A percentile compares a stretch with the other conserved stretches of the same genome.
These are phyloP conservation scores for Megaceryle maxima DNA, from an alignment of 2,113 vertebrate genomes.

Conservation along the genomic window DNA sequence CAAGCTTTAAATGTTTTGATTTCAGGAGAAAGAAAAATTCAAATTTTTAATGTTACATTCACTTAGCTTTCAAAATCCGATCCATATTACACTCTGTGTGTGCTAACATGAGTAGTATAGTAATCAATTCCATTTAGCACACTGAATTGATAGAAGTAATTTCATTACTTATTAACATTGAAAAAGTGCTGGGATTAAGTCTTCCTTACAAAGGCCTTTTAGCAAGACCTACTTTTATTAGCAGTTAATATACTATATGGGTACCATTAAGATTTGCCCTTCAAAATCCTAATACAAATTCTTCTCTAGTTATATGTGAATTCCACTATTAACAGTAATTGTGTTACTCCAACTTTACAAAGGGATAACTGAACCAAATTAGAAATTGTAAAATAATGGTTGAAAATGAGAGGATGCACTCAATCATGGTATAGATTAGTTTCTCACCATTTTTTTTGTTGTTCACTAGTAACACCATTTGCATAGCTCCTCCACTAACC, in stretches of 20 bases:
- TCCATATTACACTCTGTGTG: not conserved
- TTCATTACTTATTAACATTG: slow-evolving; percentile 58
- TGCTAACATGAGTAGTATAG: slow-evolving; percentile 14
- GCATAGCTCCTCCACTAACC: not conserved
- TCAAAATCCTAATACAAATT: slow-evolving; percentile 27
- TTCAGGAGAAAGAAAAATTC: not conserved
- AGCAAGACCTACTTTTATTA: slow-evolving; percentile 15
- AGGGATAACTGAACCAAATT: not conserved
- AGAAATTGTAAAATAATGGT: not conserved
- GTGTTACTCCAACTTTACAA: not conserved
- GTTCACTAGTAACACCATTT: not conserved
- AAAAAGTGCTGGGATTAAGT: slow-evolving; percentile 40
- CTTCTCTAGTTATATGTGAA: not conserved
- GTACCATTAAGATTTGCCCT: not conserved
- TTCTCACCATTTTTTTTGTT: not conserved
- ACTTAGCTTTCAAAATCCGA: not conserved
- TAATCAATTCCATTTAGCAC: slow-evolving; percentile 57
- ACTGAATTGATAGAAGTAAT: slow-evolving; percentile 23
- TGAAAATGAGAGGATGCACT: not conserved
- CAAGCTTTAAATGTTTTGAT: not conserved
- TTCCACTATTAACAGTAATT: not conserved
- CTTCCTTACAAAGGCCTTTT: not conserved
- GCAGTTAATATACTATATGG: not conserved
- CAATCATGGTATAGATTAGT: accelerated
- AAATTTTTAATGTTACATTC: not conserved